Base-by-base conservation (phyloP, 2,888 invertebrate genomes). In the Schizotus pectinicornis region DNA sequence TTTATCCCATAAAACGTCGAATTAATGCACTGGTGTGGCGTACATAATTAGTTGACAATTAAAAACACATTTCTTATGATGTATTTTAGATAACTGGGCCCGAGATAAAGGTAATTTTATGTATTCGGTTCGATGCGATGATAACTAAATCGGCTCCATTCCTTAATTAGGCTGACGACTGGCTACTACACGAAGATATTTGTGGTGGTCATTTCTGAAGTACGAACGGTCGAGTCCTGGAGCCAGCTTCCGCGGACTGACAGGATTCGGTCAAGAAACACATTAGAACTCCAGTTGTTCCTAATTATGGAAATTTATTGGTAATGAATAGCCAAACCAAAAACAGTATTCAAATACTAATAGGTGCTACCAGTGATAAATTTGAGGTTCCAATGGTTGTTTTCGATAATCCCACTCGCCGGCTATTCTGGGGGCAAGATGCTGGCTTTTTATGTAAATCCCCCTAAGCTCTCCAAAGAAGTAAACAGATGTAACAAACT, bases 41-140 rank as follows among this genome's bases (percentile, higher is more conserved):
- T 13, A 37, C 31, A 48, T 48, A 48, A 48, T 48, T 48, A 48
- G 48, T 48, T 37, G 38, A 48, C 37, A 37, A 48, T 48, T 37
- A 48, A 48, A 48, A 48, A 48, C 48, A 48, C 48, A 48, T 48
- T 48, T 30, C 12, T 36, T 35, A 48, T 36, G 22, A 33, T 48
- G 48, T 48, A 35, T 48, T 48, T 48, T 36, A 48, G 48, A 48
- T 48, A 37, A 48, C 36, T 22, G 22, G 9, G 9, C 22, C 11
- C 22, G 14, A 36, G 38, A 37, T 22, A 36, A 46, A 22, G 7
- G 37, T 22, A 11, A 9, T 48, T 48, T 48, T 12, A 31, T 13
- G 32, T 33, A 32, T n/a, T 33, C 34, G 43, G 7, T 34, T 41
- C 8, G 13, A 50, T 22, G n/a, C 11, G 11, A 14, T 31, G 34